Evolutionary conservation across 1,140 invertebrate species (phyloP).

Genomic region (Pantala flavescens): DNA sequence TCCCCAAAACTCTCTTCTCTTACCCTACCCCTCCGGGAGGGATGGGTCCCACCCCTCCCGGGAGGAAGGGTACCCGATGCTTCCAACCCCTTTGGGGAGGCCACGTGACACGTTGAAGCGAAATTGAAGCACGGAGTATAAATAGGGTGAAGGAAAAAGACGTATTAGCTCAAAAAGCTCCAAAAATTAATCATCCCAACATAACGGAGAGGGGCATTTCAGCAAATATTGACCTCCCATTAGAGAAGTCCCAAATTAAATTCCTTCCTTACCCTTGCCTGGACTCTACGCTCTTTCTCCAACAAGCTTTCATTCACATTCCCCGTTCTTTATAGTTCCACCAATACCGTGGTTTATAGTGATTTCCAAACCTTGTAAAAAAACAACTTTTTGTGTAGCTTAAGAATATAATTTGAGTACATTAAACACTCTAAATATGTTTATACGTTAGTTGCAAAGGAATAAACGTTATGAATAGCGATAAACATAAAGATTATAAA

Average conservation of each 20-base stretch:
- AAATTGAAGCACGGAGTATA: not conserved
- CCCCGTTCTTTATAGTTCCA: too few species aligned
- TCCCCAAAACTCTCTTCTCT: too few species aligned
- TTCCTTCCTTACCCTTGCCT: not conserved
- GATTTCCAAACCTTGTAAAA: too few species aligned
- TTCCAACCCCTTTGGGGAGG: not conserved
- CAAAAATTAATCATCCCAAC: not conserved
- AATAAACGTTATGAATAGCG: too few species aligned
- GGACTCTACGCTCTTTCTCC: not conserved
- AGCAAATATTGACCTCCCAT: slow-evolving; percentile 4
- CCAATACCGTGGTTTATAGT: too few species aligned
- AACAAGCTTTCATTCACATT: not conserved
- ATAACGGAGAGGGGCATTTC: not conserved
- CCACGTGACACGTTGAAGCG: not conserved
- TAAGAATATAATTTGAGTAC: too few species aligned
- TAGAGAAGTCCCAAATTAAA: not conserved
- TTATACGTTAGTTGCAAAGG: too few species aligned
- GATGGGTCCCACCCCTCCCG: too few species aligned
- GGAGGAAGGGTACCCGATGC: not conserved
- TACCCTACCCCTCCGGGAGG: too few species aligned
- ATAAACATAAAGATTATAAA: too few species aligned
- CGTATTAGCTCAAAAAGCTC: not conserved
- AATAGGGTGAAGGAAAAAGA: not conserved
- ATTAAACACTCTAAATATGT: too few species aligned
- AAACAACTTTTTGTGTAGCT: too few species aligned